Evolutionary conservation across 2,888 invertebrate species (phyloP).

Genomic region (Pterostichus niger): DNA sequence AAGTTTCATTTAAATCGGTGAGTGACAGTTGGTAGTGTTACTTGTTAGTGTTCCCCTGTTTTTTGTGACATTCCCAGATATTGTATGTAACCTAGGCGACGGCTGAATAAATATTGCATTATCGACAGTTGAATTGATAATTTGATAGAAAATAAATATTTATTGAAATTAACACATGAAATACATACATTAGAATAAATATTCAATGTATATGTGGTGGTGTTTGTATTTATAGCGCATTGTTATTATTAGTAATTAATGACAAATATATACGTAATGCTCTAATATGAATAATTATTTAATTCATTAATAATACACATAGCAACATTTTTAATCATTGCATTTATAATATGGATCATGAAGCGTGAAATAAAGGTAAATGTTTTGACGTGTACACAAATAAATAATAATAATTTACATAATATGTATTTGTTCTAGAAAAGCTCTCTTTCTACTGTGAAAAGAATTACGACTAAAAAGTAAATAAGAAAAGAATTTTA

Average conservation of each 20-base stretch:
- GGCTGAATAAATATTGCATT: background rate
- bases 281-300: background rate
- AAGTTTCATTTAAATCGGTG: no score
- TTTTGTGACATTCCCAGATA: no score
- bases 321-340: background rate
- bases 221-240: constrained; percentile 4
- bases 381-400: no score
- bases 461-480: background rate
- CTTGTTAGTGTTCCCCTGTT: no score
- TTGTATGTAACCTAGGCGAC: no score
- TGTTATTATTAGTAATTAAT: background rate
- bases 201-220: background rate
- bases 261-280: background rate
- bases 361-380: no score
- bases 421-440: no score
- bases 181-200: background rate
- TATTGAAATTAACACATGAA: background rate
- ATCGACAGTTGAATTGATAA: background rate
- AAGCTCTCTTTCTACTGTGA: background rate
- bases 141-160: background rate
- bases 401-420: background rate
- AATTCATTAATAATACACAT: background rate
- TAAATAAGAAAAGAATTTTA: no score
- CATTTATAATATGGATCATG: no score
- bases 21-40: no score